Conservation (phyloP, 2,113 vertebrate species). For the Gallinago paraguaiae region DNA sequence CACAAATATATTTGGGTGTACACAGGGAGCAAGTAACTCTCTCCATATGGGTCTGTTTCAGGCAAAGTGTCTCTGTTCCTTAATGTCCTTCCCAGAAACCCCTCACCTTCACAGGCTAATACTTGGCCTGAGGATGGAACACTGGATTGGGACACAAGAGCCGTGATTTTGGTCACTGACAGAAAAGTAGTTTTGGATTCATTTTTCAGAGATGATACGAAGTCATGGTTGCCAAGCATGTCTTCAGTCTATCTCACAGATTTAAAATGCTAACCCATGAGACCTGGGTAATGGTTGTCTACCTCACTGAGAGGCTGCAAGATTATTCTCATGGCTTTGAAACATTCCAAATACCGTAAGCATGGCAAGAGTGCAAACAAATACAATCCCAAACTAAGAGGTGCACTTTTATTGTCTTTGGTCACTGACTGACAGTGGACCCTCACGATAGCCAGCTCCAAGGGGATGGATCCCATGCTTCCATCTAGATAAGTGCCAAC, state of each 20-base stretch:
- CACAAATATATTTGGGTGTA: background rate
- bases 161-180: background rate
- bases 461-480: background rate
- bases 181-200: background rate
- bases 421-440: background rate
- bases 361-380: background rate
- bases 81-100: background rate
- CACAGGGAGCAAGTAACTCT: background rate
- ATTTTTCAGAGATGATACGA: background rate
- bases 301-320: background rate
- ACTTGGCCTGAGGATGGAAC: background rate
- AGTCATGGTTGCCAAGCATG: background rate
- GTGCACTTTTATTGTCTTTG: background rate
- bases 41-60: background rate
- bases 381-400: background rate
- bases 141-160: background rate
- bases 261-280: background rate
- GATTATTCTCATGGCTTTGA: background rate
- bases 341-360: background rate
- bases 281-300: accelerated
- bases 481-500: background rate
- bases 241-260: background rate
- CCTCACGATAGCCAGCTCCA: background rate
- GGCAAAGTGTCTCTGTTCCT: background rate
- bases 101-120: accelerated